These are phyloP conservation scores for Garrulus glandarius DNA, from an alignment of 2,797 vertebrate genomes.

Conservation along the genomic window DNA sequence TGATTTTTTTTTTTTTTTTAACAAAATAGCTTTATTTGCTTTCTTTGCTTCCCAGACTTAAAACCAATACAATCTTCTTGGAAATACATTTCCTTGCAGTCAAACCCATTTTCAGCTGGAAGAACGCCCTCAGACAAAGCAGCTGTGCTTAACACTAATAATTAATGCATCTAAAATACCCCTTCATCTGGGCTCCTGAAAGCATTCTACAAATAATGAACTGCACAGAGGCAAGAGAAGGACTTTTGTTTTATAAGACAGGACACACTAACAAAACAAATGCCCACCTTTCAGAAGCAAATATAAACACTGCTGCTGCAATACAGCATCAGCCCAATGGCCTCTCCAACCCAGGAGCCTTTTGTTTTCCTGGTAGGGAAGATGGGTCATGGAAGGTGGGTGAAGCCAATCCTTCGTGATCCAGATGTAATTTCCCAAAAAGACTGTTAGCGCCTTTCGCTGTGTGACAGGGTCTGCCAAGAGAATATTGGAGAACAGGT, in stretches of 20 bases:
- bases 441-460: background rate
- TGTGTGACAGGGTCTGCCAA: background rate
- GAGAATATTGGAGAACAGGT: background rate
- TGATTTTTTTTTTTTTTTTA: background rate
- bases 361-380: background rate
- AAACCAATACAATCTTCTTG: background rate
- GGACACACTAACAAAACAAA: background rate
- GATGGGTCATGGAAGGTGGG: background rate
- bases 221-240: background rate
- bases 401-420: background rate
- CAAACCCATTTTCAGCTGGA: background rate
- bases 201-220: background rate
- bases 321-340: background rate
- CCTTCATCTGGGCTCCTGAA: background rate
- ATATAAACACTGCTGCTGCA: background rate
- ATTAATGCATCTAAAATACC: background rate
- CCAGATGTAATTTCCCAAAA: background rate
- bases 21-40: background rate
- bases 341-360: background rate
- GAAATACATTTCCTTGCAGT: background rate
- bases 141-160: background rate
- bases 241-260: background rate
- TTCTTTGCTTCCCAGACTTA: background rate
- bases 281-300: background rate
- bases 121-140: background rate